Base-by-base conservation (phyloP, 2,797 vertebrate species). In the Manis crassicaudata region DNA sequence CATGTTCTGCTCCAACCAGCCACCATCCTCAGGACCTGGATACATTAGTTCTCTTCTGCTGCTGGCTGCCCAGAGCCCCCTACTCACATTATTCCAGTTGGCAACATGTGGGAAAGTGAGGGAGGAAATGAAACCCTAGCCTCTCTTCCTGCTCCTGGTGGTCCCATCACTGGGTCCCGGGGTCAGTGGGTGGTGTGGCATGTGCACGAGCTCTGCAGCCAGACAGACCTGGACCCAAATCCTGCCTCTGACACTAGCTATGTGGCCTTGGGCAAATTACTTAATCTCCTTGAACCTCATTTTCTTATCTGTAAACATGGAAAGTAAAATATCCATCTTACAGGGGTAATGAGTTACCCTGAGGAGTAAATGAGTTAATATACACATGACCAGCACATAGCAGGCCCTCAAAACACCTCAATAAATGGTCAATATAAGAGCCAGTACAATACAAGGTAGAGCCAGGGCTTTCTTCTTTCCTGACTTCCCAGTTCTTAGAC, bases 311-410 rank as follows among this genome's bases (percentile, higher is more conserved):
- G 17, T 82, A 76, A 83, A 75, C 14, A 16, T 29, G 68, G 56
- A 73, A 82, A 95, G 62, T 52, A 77, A 92, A 94, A 92, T 43
- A 63, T 32, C 29, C 76, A 86, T 68, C 54, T 91, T 67, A 54
- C 6, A 87, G n/a, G 40, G 56, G 13, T 70, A 35, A 35, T 35
- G 35, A 35, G 35, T 35, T 35, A 35, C 35, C 65, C 77, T 90
- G 20, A 67, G 40, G 14, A 68, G n/a, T 67, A 52, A 72, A 58
- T 58, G 73, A 72, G 23, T 76, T 63, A 63, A 60, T 9, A 35
- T 18, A 35, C 17, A 23, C 1, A 21, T 63, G 90, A 14, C 62
- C 35, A 50, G 58, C 67, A 67, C 50, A 92, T 18, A 77, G 65
- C 1, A 63, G 67, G 23, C 63, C 43, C 37, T 40, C 40, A 43